Percentiles rank a stretch among this genome's conserved stretches.
Evolutionary conservation across 2,113 vertebrate species (phyloP).

Genomic region (Acanthochromis polyacanthus): DNA sequence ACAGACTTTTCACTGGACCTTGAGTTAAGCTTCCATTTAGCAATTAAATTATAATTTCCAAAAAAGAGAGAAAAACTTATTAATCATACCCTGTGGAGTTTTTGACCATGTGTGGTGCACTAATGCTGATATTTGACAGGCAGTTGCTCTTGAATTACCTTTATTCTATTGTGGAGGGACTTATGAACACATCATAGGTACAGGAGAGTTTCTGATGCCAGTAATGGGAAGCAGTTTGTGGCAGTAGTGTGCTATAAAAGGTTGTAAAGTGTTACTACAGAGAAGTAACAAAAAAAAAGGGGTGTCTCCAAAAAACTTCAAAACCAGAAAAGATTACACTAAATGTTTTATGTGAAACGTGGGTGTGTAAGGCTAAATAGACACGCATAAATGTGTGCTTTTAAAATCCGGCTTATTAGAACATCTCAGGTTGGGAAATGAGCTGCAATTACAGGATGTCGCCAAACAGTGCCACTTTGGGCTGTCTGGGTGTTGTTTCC

Average conservation of each 20-base stretch:
- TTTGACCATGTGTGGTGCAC: not conserved
- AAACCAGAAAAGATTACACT: not conserved
- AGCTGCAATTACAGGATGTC: not conserved
- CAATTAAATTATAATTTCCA: constrained; percentile 3
- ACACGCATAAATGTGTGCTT: not conserved
- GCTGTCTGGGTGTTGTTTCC: not conserved
- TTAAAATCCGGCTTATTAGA: too few relatives aligned
- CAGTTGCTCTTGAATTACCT: not conserved
- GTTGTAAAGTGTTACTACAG: not conserved
- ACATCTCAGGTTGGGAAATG: too few relatives aligned
- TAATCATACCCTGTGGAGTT: not conserved
- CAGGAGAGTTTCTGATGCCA: constrained; percentile 1
- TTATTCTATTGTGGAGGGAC: constrained; percentile 4
- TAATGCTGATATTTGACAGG: not conserved
- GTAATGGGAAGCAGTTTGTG: not conserved
- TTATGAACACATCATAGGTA: not conserved
- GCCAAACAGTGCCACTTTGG: not conserved
- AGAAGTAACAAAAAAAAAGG: too few relatives aligned
- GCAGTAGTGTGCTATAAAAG: not conserved
- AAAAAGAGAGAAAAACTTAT: not conserved
- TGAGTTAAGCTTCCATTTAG: not conserved
- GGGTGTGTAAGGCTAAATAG: not conserved
- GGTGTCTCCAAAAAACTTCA: not conserved
- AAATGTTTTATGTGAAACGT: not conserved
- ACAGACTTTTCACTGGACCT: constrained; percentile 2